phyloP scores from a whole-genome alignment of 2,797 vertebrate species.

The Sebastes reedi region DNA sequence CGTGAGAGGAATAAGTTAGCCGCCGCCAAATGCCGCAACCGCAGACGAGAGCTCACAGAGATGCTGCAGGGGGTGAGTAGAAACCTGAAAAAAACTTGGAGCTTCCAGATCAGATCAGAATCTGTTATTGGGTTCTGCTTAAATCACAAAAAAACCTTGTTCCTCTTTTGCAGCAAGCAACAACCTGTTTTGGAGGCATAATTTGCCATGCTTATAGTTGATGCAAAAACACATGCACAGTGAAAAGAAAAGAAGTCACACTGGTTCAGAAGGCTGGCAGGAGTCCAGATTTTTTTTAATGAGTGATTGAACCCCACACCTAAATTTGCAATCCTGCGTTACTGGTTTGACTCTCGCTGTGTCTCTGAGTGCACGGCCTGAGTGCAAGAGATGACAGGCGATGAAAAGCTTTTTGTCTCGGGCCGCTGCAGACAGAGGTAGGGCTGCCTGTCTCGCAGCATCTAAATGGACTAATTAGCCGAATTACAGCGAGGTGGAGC shows the following conservation, averaged over 20 bases:
- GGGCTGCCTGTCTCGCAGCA: conserved; percentile 75
- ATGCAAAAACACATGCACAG: not conserved
- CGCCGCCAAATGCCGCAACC: conserved; percentile 98
- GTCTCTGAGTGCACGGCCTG: conserved; percentile 49
- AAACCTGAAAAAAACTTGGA: not conserved
- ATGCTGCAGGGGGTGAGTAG: conserved; percentile 95
- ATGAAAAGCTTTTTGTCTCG: conserved; percentile 80
- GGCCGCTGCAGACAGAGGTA: conserved; percentile 73
- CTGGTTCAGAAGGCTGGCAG: conserved; percentile 27
- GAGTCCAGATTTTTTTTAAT: conserved; percentile 22
- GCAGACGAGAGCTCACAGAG: conserved; percentile 95
- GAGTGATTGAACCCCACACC: conserved; percentile 61
- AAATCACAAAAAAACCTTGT: not conserved
- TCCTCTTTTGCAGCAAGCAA: not conserved
- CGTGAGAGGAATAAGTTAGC: conserved; percentile 98
- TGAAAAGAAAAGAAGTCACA: not conserved
- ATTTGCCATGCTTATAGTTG: not conserved
- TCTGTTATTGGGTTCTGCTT: not conserved
- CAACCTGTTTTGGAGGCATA: not conserved
- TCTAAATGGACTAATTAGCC: conserved; percentile 82
- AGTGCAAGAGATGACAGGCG: conserved; percentile 62
- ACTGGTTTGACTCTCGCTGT: conserved; percentile 65
- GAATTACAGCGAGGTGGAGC: conserved; percentile 79
- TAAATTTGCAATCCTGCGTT: conserved; percentile 49
- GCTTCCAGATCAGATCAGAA: not conserved